phyloP scores from a whole-genome alignment of 2,797 vertebrate species.

The Pantherophis alleghaniensis region DNA sequence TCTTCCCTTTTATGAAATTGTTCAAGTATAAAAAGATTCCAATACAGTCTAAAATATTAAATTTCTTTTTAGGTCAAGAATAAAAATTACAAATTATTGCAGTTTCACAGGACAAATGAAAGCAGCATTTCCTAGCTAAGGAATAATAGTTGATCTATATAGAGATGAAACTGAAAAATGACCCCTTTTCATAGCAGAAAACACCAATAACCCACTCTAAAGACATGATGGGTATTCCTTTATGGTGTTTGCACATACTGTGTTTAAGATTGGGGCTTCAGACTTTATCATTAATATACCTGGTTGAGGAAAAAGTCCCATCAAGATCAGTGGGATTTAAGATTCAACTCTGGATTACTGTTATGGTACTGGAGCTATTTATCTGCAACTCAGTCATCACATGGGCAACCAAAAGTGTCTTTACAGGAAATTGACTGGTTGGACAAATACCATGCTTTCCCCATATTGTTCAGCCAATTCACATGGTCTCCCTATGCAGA shows the following conservation, averaged over 20 bases:
- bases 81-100: conserved; percentile 92
- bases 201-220: background rate
- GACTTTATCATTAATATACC: background rate
- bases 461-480: background rate
- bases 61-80: conserved; percentile 91
- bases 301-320: background rate
- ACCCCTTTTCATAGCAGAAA: conserved; percentile 49
- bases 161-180: conserved; percentile 62
- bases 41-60: conserved; percentile 98
- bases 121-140: conserved; percentile 87
- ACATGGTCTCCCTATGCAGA: background rate
- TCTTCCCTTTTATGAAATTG: conserved; percentile 99
- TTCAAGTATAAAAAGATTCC: conserved; percentile 99
- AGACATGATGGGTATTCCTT: background rate
- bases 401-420: background rate
- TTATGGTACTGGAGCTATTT: background rate
- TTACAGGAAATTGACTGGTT: background rate
- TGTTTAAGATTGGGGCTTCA: background rate
- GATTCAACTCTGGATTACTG: background rate
- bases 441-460: background rate
- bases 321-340: background rate
- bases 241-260: background rate
- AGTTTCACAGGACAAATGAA: conserved; percentile 89
- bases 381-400: background rate
- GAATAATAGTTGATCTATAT: conserved; percentile 68